Percentiles rank a stretch among this genome's conserved stretches.
phyloP scores from a whole-genome alignment of 2,888 invertebrate species.

The Rambutsinella grinnellia region DNA sequence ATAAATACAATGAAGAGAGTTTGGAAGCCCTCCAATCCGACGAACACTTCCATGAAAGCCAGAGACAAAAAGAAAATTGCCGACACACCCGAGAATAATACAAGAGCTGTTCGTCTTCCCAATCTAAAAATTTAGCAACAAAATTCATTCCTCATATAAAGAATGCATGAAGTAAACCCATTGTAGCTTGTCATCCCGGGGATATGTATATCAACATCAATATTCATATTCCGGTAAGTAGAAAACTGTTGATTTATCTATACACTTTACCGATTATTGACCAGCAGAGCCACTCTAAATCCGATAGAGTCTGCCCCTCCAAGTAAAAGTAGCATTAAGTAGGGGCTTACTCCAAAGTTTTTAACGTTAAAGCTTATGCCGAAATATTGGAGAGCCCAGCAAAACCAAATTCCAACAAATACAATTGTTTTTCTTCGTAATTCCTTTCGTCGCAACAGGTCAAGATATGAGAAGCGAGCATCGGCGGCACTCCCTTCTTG shows the following conservation, averaged over 20 bases:
- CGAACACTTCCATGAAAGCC: constrained; percentile 42
- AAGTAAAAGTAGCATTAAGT: constrained; percentile 53
- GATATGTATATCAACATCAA: background rate
- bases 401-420: constrained; percentile 62
- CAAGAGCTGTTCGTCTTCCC: constrained; percentile 55
- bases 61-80: constrained; percentile 55
- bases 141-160: background rate
- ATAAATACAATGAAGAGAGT: constrained; percentile 48
- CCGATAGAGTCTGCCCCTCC: constrained; percentile 56
- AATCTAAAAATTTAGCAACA: constrained; percentile 24
- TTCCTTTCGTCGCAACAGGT: constrained; percentile 53
- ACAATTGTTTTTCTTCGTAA: constrained; percentile 56
- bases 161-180: background rate
- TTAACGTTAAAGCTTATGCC: constrained; percentile 61
- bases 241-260: background rate
- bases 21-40: constrained; percentile 29
- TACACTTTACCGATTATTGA: constrained; percentile 52
- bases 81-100: constrained; percentile 52
- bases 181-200: background rate
- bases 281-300: constrained; percentile 51
- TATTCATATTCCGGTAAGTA: background rate
- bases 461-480: constrained; percentile 55
- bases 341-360: constrained; percentile 56
- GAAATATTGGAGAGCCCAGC: constrained; percentile 63
- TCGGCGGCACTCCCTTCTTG: constrained; percentile 36